Base-by-base conservation (phyloP, 37 sponge, comb jelly and placozoan species). In the Eunapius fragilis region DNA sequence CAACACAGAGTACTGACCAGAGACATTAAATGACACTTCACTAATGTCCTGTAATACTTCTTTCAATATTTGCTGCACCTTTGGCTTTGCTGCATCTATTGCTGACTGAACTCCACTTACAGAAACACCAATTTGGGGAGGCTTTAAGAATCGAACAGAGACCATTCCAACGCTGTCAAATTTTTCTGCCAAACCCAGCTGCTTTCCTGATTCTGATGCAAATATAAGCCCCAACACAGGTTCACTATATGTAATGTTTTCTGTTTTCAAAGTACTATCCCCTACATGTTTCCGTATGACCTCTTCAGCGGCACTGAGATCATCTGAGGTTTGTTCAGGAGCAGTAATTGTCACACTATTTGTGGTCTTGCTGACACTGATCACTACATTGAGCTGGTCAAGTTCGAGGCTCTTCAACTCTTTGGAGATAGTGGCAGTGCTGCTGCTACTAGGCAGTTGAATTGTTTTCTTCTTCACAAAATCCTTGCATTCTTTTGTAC, bases 181-280 rank as follows among this genome's bases (percentile, higher is more conserved):
- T 58, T 58, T 58, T 58, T 58, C 58, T 58, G 58, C 58, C 58
- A 58, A 58, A 17, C 1, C 2, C 17, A n/a, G n/a, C n/a, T 19
- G 14, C 14, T 58, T 58, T 19, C 58, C 58, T 27, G 50, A 27
- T 31, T 25, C 36, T 11, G 83, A 82, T 1, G 32, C 7, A 25
- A 88, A 49, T 24, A 88, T 45, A 27, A 88, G 47, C 24, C 77
- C 77, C 27, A 88, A 71, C 2, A 88, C 84, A n/a, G 83, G 83
- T n/a, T 88, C 72, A 37, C 82, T 69, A 30, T 72, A 69, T 19
- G 77, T 68, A 17, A 88, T 76, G 25, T 76, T 71, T 47, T 82
- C 68, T 31, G 31, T 32, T 2, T 28, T 77, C 12, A 25, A 32
- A 10, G 88, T 37, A 47, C 37, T 37, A 72, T 71, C 69, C 28